phyloP scores from a whole-genome alignment of 2,113 vertebrate species.

The Pithys albifrons region DNA sequence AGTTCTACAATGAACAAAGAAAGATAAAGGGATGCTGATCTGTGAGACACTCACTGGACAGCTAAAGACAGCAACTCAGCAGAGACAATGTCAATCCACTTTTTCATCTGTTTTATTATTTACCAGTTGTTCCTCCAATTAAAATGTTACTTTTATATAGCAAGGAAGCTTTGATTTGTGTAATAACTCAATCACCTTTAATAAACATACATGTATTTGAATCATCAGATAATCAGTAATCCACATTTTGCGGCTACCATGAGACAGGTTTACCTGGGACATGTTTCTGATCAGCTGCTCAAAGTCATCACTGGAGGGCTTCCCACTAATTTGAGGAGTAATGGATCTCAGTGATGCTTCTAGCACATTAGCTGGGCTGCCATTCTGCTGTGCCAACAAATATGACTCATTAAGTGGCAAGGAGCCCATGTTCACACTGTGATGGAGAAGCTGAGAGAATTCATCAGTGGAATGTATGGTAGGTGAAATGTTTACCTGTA shows the following conservation, averaged over 20 bases:
- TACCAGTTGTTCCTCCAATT: background rate
- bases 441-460: constrained; percentile 62
- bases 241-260: background rate
- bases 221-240: background rate
- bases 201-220: background rate
- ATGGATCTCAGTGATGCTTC: constrained; percentile 59
- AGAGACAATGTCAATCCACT: background rate
- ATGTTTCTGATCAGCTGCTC: constrained; percentile 86
- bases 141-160: background rate
- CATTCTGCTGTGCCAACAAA: constrained; percentile 79
- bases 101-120: background rate
- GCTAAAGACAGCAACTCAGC: background rate
- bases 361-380: constrained; percentile 69
- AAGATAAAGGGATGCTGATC: background rate
- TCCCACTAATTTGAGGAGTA: constrained; percentile 76
- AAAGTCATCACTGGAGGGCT: constrained; percentile 80
- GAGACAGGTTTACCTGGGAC: constrained; percentile 83
- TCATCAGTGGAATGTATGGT: constrained; percentile 54
- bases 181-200: background rate
- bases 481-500: constrained; percentile 70
- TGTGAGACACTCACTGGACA: background rate
- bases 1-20: background rate
- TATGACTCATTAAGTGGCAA: constrained; percentile 82
- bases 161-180: background rate
- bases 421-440: constrained; percentile 20